These are phyloP conservation scores for Pilophorus perplexus DNA, from an alignment of 2,888 invertebrate genomes.

Conservation along the genomic window DNA sequence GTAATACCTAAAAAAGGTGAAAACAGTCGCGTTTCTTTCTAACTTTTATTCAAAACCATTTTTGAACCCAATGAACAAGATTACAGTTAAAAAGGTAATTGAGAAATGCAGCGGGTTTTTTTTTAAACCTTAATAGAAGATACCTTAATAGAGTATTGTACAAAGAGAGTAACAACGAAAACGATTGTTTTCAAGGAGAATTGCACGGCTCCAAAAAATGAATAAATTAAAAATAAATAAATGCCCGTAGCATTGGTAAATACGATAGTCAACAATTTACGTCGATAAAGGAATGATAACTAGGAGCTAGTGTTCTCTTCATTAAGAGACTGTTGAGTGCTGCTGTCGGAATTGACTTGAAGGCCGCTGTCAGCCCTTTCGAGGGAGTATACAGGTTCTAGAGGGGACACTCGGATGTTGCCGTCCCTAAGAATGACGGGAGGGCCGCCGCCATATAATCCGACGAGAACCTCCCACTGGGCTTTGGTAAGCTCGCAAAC, in stretches of 20 bases:
- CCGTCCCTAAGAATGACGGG: conserved; percentile 24
- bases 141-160: too few relatives aligned
- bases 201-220: neutral
- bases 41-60: too few relatives aligned
- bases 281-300: conserved; percentile 1
- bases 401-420: neutral
- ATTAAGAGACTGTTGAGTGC: conserved; percentile 16
- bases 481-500: conserved; percentile 16
- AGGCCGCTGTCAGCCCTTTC: conserved; percentile 30
- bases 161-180: too few relatives aligned
- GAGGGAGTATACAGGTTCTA: neutral
- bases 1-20: too few relatives aligned
- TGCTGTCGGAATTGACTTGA: neutral
- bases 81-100: too few relatives aligned
- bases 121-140: too few relatives aligned
- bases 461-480: conserved; percentile 28
- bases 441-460: conserved; percentile 31
- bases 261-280: neutral
- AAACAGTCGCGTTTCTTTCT: too few relatives aligned
- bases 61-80: too few relatives aligned
- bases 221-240: conserved; percentile 6
- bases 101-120: too few relatives aligned
- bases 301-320: conserved; percentile 11
- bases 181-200: neutral
- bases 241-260: neutral